Conservation (phyloP, 2,113 vertebrate species). For the Oryzias melastigma region DNA sequence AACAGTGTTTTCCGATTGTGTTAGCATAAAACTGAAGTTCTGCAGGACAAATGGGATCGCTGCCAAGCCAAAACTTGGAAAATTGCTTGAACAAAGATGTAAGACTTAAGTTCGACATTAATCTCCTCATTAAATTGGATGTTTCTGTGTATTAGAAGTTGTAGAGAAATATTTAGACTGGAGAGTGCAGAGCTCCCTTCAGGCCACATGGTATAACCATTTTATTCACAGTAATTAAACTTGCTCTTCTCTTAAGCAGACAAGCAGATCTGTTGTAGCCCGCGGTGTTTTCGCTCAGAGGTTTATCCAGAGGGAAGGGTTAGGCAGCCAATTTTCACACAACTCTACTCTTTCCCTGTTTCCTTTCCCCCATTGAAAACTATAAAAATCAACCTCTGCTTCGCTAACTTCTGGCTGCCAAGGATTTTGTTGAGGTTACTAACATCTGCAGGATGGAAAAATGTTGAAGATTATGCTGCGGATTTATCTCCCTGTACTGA, state of each 20-base stretch:
- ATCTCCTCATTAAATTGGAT: constrained; percentile 24
- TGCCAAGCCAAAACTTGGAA: neutral
- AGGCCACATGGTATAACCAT: constrained; percentile 53
- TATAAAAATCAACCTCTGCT: constrained; percentile 5
- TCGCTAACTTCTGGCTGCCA: neutral
- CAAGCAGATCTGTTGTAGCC: constrained; percentile 54
- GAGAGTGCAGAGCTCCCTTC: constrained; percentile 50
- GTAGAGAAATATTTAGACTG: constrained; percentile 51
- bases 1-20: constrained; percentile 35
- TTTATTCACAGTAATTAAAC: constrained; percentile 70
- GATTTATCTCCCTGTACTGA: constrained; percentile 15
- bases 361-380: constrained; percentile 13
- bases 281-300: constrained; percentile 57
- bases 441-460: neutral
- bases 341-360: constrained; percentile 15
- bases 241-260: constrained; percentile 59
- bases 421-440: constrained; percentile 1
- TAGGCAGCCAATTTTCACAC: constrained; percentile 47
- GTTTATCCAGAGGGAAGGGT: constrained; percentile 52
- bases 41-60: constrained; percentile 4
- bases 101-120: constrained; percentile 21
- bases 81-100: constrained; percentile 23
- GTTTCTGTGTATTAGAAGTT: constrained; percentile 37
- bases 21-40: constrained; percentile 26
- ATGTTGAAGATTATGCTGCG: neutral